phyloP scores from a whole-genome alignment of 1,140 invertebrate genomes.

The Drosophila insularis region DNA sequence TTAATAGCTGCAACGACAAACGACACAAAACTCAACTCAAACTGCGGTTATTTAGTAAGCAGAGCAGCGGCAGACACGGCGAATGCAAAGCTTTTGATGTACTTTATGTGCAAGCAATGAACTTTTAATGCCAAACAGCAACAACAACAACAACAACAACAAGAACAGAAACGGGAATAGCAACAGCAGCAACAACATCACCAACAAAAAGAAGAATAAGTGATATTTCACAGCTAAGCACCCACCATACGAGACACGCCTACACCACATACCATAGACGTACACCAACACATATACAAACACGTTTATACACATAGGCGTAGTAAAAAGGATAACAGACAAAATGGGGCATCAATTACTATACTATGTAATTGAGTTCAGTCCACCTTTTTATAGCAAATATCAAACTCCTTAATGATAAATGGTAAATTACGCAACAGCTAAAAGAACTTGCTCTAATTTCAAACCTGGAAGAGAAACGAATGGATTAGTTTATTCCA shows the following conservation, averaged over 20 bases:
- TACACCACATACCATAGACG: slow-evolving; percentile 11
- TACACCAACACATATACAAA: not conserved
- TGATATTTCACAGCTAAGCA: slow-evolving; percentile 78
- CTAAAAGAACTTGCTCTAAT: too few species aligned
- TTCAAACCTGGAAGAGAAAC: too few species aligned
- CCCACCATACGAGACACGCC: slow-evolving; percentile 45
- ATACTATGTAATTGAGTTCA: too few species aligned
- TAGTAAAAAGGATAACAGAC: slow-evolving; percentile 14
- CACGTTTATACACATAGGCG: not conserved
- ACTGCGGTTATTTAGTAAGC: slow-evolving; percentile 74
- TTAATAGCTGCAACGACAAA: slow-evolving; percentile 78
- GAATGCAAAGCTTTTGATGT: slow-evolving; percentile 72
- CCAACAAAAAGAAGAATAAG: slow-evolving; percentile 31
- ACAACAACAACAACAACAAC: slow-evolving; percentile 26
- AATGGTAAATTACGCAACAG: too few species aligned
- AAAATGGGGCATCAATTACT: not conserved
- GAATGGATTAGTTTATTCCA: too few species aligned
- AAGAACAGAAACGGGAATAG: slow-evolving; percentile 38
- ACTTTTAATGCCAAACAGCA: slow-evolving; percentile 73
- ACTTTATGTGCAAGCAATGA: slow-evolving; percentile 79
- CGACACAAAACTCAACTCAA: slow-evolving; percentile 73
- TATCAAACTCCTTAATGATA: too few species aligned
- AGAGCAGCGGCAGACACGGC: slow-evolving; percentile 20
- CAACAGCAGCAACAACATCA: slow-evolving; percentile 20
- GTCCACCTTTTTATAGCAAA: too few species aligned